Conservation (phyloP, 92 coral and sea anemone genomes). For the Epizoanthus scotinus region DNA sequence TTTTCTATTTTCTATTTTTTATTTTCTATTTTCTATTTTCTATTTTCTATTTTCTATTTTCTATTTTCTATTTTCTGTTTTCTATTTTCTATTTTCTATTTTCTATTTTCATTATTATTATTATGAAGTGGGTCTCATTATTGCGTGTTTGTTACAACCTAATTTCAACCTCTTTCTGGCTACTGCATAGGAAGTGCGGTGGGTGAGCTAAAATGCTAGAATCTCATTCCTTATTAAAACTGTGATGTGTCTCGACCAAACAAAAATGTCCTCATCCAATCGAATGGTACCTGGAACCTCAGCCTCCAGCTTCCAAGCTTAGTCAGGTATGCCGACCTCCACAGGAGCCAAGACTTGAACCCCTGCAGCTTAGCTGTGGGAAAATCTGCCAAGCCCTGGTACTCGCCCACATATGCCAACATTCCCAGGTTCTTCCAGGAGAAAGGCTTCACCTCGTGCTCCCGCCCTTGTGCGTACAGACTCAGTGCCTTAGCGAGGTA, state of each 20-base stretch:
- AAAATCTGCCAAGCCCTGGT: slow-evolving; percentile 90
- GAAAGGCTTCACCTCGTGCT: slow-evolving; percentile 65
- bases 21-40: no score
- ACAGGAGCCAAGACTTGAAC: slow-evolving; percentile 92
- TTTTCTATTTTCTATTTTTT: no score
- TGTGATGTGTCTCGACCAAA: slow-evolving; percentile 97
- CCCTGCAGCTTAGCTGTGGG: slow-evolving; percentile 91
- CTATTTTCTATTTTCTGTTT: no score
- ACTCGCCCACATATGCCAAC: slow-evolving; percentile 95
- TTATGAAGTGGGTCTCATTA: no score
- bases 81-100: no score
- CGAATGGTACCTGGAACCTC: slow-evolving; percentile 97
- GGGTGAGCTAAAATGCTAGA: no score
- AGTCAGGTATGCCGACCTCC: slow-evolving; percentile 97
- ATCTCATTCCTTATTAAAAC: slow-evolving; percentile 40
- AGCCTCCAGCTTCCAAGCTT: slow-evolving; percentile 94
- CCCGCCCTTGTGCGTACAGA: slow-evolving; percentile 59
- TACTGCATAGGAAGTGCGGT: no score
- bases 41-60: no score
- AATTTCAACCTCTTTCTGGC: no score
- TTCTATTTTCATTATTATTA: no score
- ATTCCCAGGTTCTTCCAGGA: slow-evolving; percentile 92
- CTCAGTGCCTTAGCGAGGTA: slow-evolving; percentile 85
- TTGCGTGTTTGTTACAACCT: no score
- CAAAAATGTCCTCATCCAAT: slow-evolving; percentile 93